A percentile compares a stretch with the other conserved stretches of the same genome.
Evolutionary conservation across 2,113 vertebrate genomes (phyloP).

Genomic region (Indri indri): DNA sequence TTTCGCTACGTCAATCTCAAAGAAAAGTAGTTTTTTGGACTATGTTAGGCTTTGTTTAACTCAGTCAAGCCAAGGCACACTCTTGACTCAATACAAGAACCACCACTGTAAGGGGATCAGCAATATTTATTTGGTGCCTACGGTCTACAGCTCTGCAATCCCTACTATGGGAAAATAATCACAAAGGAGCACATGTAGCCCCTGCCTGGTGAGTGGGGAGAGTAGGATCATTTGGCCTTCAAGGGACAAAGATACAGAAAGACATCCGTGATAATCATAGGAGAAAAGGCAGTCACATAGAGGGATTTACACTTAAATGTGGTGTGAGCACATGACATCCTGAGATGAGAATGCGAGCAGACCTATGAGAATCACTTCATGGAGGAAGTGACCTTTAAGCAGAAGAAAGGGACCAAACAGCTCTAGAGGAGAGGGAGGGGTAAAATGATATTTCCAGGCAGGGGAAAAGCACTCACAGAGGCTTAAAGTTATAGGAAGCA

Average conservation of each 20-base stretch:
- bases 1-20: background rate
- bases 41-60: background rate
- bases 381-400: background rate
- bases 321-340: background rate
- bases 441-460: background rate
- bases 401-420: background rate
- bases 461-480: background rate
- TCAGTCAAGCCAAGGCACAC: background rate
- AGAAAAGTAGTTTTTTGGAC: background rate
- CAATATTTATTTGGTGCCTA: background rate
- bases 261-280: background rate
- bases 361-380: background rate
- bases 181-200: fast-evolving
- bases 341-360: background rate
- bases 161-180: background rate
- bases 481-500: background rate
- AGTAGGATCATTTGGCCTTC: background rate
- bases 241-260: background rate
- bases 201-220: background rate
- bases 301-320: background rate
- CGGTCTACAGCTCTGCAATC: background rate
- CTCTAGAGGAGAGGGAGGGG: background rate
- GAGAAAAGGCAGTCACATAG: background rate
- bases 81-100: background rate
- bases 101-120: background rate